Evolutionary conservation across 92 coral and sea anemone species (phyloP), one percentile per base, ranked within the genome.

Genomic region (Zoanthus sansibaricus): DNA sequence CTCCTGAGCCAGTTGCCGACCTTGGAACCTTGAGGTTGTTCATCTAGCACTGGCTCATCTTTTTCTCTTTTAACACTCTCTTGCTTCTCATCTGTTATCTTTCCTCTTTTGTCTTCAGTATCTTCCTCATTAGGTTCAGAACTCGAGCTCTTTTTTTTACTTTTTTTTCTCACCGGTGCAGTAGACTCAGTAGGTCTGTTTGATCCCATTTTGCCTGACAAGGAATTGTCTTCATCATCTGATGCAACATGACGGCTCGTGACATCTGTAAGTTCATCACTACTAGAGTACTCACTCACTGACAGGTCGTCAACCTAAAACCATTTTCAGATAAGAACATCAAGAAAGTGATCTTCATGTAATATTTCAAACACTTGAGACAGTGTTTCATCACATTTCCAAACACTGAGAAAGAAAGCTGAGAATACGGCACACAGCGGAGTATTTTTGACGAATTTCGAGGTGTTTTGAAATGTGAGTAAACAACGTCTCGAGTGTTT

Each of bases 221-320:
- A 46, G 9, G 93, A 79, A 77, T 91, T 94, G 46, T 94, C 98
- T 48, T 94, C 98, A 84, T 94, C 95, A 82, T 94, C 85, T 44
- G 85, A 64, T 46, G 75, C 85, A 7, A 20, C 74, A 64, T 67
- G 85, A 4, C 16, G 93, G 70, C 95, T 91, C 12, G 98, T 94
- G 52, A 94, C 98, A 74, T 94, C 98, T 44, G 98, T 94, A 76
- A 94, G 87, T 69, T 94, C 98, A 80, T 94, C 98, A 75, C 95
- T 94, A 75, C 92, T 78, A 32, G 90, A 84, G 70, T 84, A 72
- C 9, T 61, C 87, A 72, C 79, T 70, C 77, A 58, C 67, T 42
- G 86, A 82, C 55, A 72, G 76, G 10, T 84, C 94, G 54, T 83
- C 64, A 83, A 46, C 89, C 77, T 87, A 87, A 87, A 87, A 75